These are phyloP conservation scores for Aptenodytes forsteri DNA, from an alignment of 2,113 vertebrate genomes.

Conservation along the genomic window DNA sequence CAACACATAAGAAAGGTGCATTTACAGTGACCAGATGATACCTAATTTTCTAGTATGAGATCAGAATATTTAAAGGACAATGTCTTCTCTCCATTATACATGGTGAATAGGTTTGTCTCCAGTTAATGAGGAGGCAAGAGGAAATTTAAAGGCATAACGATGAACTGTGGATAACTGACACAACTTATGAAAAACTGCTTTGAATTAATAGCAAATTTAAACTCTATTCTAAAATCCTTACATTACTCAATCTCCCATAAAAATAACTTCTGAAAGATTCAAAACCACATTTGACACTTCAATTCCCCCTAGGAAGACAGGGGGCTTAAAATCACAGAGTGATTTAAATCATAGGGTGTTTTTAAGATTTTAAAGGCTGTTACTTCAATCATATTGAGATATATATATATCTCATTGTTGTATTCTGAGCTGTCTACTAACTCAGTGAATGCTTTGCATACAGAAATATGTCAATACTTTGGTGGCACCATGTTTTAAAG, in stretches of 20 bases:
- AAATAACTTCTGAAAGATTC: neutral
- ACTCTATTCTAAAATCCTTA: neutral
- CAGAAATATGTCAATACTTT: neutral
- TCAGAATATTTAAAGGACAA: neutral
- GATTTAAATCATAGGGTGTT: neutral
- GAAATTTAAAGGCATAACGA: neutral
- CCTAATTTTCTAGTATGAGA: neutral
- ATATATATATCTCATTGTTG: neutral
- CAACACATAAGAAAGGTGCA: neutral
- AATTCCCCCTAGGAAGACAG: neutral
- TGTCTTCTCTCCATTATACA: neutral
- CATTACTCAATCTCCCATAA: neutral
- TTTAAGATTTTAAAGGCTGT: neutral
- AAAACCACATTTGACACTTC: neutral
- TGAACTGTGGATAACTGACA: neutral
- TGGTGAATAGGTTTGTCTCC: neutral
- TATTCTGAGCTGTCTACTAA: neutral
- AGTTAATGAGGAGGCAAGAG: neutral
- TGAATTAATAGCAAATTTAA: neutral
- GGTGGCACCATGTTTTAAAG: neutral
- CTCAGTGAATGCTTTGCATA: neutral
- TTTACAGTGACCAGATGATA: neutral
- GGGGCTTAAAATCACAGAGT: neutral
- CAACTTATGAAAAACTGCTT: neutral
- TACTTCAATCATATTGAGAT: neutral